Base-by-base conservation (phyloP, 2,113 vertebrate species). In the Macquaria ambigua region DNA sequence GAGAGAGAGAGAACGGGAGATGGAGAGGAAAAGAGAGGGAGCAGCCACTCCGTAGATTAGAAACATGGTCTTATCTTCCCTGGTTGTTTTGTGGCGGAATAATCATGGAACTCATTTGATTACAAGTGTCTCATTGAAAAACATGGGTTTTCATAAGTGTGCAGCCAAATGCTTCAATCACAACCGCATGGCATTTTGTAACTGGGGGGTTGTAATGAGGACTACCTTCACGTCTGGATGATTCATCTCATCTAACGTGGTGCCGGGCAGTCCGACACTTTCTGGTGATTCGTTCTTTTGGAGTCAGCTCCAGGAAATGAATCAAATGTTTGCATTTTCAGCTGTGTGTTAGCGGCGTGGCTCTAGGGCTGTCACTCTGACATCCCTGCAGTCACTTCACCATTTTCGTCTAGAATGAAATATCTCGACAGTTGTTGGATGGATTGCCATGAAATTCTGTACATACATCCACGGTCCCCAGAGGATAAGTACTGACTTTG, bases 41-140 rank as follows among this genome's bases (percentile, higher is more conserved):
- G 41, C 37, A 69, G 73, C 63, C 68, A 50, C 78, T 74, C 63
- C n/a, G 20, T 50, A 83, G 85, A 90, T 92, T 84, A 81, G 46
- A 74, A 82, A 82, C 64, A 79, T 58, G 79, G 82, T 72, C 70
- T 89, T 83, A 90, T 93, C 87, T 82, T 78, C 67, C 48, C 81
- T 18, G 77, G 66, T 84, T 85, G 76, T 82, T 89, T 89, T 83
- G 75, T 79, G 79, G 80, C 78, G 39, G 81, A 88, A 92, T 85
- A 92, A 93, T 93, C 89, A 92, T 69, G 79, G 80, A 90, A 83
- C 84, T 89, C 87, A 90, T 91, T 91, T 94, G 92, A 94, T 90
- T 90, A 83, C 78, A 90, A 93, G 93, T 90, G 83, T 88, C 90
- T 94, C 89, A 91, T 93, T 95, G 92, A 94, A 93, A 94, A 94